A percentile compares a stretch with the other conserved stretches of the same genome.
Conservation (phyloP, 2,113 vertebrate species). For the Malurus cyaneus region DNA sequence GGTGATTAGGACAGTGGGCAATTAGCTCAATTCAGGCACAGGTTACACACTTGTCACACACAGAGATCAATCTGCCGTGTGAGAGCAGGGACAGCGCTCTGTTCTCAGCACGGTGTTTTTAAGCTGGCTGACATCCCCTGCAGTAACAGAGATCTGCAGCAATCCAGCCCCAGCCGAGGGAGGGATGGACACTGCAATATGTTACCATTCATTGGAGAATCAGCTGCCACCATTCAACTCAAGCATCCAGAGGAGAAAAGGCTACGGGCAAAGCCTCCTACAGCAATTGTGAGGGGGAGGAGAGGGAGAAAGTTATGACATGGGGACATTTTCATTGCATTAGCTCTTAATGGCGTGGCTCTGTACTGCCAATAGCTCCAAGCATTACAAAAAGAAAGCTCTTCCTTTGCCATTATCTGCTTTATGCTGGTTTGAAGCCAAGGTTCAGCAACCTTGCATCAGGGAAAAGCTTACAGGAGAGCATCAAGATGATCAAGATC, state of each 20-base stretch:
- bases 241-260: neutral
- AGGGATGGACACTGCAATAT: fast-evolving
- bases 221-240: neutral
- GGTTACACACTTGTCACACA: fast-evolving
- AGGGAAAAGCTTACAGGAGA: neutral
- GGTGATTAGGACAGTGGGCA: neutral
- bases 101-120: neutral
- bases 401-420: neutral
- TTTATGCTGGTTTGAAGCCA: neutral
- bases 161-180: neutral
- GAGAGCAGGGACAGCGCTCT: neutral
- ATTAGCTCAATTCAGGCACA: neutral
- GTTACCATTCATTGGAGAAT: neutral
- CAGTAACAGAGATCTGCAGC: neutral
- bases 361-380: neutral
- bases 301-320: neutral
- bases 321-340: neutral
- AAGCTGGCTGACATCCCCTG: neutral
- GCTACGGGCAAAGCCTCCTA: neutral
- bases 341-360: neutral
- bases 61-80: neutral
- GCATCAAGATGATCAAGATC: neutral
- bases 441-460: neutral
- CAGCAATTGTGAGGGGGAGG: neutral
- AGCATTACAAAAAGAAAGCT: neutral